Evolutionary conservation across 2,113 vertebrate genomes (phyloP), one percentile per base, ranked within the genome.

Genomic region (Centrocercus urophasianus): DNA sequence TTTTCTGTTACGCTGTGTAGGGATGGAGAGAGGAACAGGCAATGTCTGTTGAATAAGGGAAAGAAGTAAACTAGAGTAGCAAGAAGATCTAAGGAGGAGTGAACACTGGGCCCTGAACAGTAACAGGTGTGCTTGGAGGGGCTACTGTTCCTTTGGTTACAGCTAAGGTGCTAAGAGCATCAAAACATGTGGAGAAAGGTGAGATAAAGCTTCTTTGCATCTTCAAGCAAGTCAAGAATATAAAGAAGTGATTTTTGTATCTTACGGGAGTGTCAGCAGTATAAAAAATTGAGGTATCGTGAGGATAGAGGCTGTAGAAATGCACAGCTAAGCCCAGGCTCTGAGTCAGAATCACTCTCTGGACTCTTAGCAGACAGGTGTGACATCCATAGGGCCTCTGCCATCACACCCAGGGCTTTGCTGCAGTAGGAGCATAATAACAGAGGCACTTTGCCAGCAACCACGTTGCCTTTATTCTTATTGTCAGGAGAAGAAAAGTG

Each of bases 131-230:
- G 21, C 45, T 63, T 76, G 11, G 27, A 67, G 47, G 28, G 73
- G 79, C 30, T 83, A n/a, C 67, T 94, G 11, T 28, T 92, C 14
- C 47, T 50, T 86, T 64, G 38, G 32, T 95, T 66, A n/a, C 6
- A 90, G 14, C 15, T 73, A 38, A 63, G 60, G 32, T 60, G 21
- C n/a, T 67, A 47, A 80, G 18, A 70, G 45, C 27, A 21, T 56
- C 67, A 47, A 54, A 80, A 56, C 3, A 20, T 34, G 24, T 69
- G 34, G 64, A 81, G 65, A 74, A 70, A 59, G 30, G 61, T 56
- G 24, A 38, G 60, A 34, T 74, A 64, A 10, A 16, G 21, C 28
- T 78, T 74, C 69, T 86, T 2, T 63, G n/a, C 87, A 72, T 90
- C 50, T 91, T 73, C 56, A 25, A 90, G 69, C 25, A 77, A 70